Base-by-base conservation (phyloP, 2,113 vertebrate genomes). In the Ceuthmochares aereus region DNA sequence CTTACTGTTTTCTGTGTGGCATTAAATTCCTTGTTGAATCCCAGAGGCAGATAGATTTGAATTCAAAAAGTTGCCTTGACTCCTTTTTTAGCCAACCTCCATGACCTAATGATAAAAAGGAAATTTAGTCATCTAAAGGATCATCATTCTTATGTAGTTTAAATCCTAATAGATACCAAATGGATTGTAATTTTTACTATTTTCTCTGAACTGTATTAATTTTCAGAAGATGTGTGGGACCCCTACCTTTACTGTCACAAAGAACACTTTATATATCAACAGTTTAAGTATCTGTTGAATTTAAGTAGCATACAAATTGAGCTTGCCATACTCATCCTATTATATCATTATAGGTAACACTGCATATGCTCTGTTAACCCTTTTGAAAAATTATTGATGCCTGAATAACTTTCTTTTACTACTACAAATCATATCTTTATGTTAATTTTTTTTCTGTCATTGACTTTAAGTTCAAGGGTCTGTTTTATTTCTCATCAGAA, bases 401-500 rank as follows among this genome's bases (percentile, higher is more conserved):
- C 73, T 56, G 72, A 92, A 51, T 96, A 80, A 87, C 73, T 96
- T 92, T 73, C 49, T 90, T 92, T 91, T 80, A n/a, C 63, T 74
- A 21, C 64, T 66, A 42, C 85, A 96, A 84, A 74, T 81, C 51
- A 49, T 64, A 73, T 56, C 60, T 90, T 84, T n/a, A 40, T 26
- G 6, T 49, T 49, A 49, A 2, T 2, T 18, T 72, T 54, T 27
- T 43, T 67, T 27, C 59, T 89, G 67, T 91, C 77, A 70, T 84
- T 96, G 94, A 97, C 89, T 94, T 96, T 62, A 90, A 96, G 96
- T 96, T 95, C 96, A 97, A 96, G 87, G 49, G 49, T 87, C 77
- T 91, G 43, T 73, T 97, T 97, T 96, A 94, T 92, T 96, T 96
- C 72, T 88, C 89, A 86, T 94, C 87, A 85, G 87, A 94, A 92